These are phyloP conservation scores for Cryptophagus acutangulus DNA, from an alignment of 2,888 invertebrate species.

Conservation along the genomic window DNA sequence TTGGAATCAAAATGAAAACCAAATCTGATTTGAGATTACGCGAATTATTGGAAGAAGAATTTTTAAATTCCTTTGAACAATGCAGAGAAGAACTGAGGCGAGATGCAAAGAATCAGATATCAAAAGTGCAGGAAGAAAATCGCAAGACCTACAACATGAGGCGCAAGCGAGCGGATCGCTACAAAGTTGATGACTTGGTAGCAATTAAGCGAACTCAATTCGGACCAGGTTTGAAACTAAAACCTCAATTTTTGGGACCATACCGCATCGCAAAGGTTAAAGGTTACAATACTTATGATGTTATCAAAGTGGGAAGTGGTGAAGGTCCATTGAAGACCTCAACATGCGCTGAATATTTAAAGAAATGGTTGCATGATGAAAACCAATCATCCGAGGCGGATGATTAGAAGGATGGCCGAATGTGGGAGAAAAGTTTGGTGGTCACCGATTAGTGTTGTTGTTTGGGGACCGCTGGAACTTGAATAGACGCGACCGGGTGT, in stretches of 20 bases:
- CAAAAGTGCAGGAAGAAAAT: conserved; percentile 28
- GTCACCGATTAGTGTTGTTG: too few relatives aligned
- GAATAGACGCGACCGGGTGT: too few relatives aligned
- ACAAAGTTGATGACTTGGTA: conserved; percentile 29
- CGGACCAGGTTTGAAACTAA: conserved; percentile 36
- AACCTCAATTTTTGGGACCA: conserved; percentile 38
- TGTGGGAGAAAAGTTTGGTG: too few relatives aligned
- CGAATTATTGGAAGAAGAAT: conserved; percentile 15
- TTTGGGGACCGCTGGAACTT: too few relatives aligned
- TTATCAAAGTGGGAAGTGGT: too few relatives aligned
- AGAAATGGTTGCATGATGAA: too few relatives aligned
- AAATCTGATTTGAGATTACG: conserved; percentile 19
- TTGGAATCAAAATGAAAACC: conserved; percentile 25
- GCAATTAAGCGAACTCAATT: conserved; percentile 40
- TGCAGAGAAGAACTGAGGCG: conserved; percentile 15
- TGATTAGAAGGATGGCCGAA: too few relatives aligned
- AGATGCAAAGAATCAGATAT: conserved; percentile 15
- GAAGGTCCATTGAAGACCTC: too few relatives aligned
- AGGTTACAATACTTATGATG: too few relatives aligned
- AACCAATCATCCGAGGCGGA: too few relatives aligned
- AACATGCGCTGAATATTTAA: too few relatives aligned
- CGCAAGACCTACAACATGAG: conserved; percentile 22
- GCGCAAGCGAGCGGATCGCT: conserved; percentile 22
- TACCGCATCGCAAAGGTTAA: too few relatives aligned
- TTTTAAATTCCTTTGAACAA: conserved; percentile 12